Evolutionary conservation across 2,797 vertebrate species (phyloP).

Genomic region (Silurus lanzhouensis): DNA sequence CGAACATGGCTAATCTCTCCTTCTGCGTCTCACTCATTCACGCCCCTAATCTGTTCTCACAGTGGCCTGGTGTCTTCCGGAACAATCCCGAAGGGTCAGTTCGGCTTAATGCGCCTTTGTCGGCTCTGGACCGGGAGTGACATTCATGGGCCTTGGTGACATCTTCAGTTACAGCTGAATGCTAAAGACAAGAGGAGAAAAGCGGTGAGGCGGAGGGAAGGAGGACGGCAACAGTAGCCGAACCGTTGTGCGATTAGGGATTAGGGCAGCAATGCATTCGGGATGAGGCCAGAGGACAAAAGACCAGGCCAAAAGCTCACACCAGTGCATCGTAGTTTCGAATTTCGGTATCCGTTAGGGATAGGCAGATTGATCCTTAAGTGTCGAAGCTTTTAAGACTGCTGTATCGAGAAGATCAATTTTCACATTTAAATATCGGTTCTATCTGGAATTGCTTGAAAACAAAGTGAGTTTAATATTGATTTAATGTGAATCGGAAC

Average conservation of each 20-base stretch:
- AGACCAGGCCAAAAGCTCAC: conserved; percentile 44
- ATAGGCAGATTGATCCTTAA: no score
- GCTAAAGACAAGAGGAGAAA: conserved; percentile 74
- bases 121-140: conserved; percentile 73
- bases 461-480: no score
- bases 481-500: no score
- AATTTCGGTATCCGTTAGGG: neutral
- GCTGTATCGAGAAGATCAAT: no score
- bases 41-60: conserved; percentile 86
- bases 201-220: conserved; percentile 44
- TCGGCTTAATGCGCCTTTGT: conserved; percentile 92
- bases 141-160: conserved; percentile 85
- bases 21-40: conserved; percentile 84
- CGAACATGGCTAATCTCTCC: conserved; percentile 90
- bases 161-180: conserved; percentile 91
- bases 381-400: no score
- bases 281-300: conserved; percentile 68
- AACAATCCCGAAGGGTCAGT: conserved; percentile 88
- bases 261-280: conserved; percentile 73
- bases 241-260: conserved; percentile 66
- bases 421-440: no score
- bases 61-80: conserved; percentile 78
- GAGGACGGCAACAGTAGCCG: conserved; percentile 60
- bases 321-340: neutral
- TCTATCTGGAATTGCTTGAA: no score